Evolutionary conservation across 2,797 vertebrate species (phyloP), one percentile per base, ranked within the genome.

Genomic region (Salarias fasciatus): DNA sequence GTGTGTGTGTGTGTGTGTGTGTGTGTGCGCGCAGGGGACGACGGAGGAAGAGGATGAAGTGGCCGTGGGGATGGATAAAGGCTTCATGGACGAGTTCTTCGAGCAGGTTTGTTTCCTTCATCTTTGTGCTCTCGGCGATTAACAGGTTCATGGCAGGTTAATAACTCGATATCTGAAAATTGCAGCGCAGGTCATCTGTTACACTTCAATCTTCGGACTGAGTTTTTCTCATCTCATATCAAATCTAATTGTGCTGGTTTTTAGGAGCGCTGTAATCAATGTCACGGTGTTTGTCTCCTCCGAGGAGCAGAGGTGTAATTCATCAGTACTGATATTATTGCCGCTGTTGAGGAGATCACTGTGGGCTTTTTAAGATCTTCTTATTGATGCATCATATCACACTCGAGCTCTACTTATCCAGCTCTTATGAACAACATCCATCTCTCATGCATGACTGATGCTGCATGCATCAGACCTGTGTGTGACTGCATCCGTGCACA

Each of bases 1-100:
- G 33, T 35, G 33, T 35, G 31, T 33, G 31, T 33, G 31, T 33
- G 31, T 59, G 9, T 59, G 5, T 69, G 8, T 67, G 29, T 80
- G 6, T 72, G 58, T 72, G 43, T 87, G 12, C 69, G 0, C 75
- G 24, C 87, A 98, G 96, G 95, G 94, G 2, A 94, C 92, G 0
- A 92, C 92, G 0, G 96, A 96, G 0, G 96, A 98, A 1, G 95
- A 97, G 6, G 96, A 98, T 42, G 96, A 98, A 70, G 95, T 99
- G 31, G 89, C 94, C 0, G 95, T 97, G 66, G 93, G 94, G 0
- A 89, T 98, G 93, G 96, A 98, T 72, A 94, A 96, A 75, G 96
- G 92, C 79, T 99, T 98, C 64, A 97, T 99, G 96, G 96, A 98
- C 0, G 96, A 97, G 81, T 99, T 99, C 93, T 99, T 99, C 29